phyloP scores from a whole-genome alignment of 2,113 vertebrate species.

The Anoura caudifer region DNA sequence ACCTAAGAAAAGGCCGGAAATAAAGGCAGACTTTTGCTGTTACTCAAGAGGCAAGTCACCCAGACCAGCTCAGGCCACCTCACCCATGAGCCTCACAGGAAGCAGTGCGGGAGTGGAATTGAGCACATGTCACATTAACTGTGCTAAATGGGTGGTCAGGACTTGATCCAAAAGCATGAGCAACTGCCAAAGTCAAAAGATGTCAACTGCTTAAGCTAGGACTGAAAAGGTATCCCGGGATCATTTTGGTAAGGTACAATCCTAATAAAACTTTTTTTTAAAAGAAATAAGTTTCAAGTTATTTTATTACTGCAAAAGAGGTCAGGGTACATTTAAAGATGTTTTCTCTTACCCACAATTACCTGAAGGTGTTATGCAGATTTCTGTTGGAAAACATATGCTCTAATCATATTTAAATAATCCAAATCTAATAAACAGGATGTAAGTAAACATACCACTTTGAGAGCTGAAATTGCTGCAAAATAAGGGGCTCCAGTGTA shows the following conservation, averaged over 20 bases:
- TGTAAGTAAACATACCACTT: conserved; percentile 88
- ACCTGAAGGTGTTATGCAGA: background rate
- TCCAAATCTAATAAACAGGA: background rate
- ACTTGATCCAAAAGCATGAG: background rate
- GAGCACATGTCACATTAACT: rapidly evolving
- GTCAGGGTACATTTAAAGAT: background rate
- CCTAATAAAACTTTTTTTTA: background rate
- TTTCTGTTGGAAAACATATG: background rate
- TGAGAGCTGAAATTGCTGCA: conserved; percentile 95
- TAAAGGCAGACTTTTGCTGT: background rate
- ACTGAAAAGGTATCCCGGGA: background rate
- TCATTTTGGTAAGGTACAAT: background rate
- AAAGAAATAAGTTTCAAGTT: background rate
- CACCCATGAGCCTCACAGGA: rapidly evolving
- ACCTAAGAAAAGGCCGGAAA: background rate
- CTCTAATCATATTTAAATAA: background rate
- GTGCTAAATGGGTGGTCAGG: background rate
- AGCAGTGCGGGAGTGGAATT: background rate
- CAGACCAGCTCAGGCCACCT: background rate
- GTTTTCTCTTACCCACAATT: background rate
- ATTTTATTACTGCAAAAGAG: no score
- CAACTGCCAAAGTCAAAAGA: background rate
- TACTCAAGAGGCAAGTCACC: background rate
- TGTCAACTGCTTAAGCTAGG: background rate
- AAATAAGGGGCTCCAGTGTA: conserved; percentile 98